phyloP scores from a whole-genome alignment of 2,113 vertebrate genomes.

The Rhinopomastus cyanomelas region DNA sequence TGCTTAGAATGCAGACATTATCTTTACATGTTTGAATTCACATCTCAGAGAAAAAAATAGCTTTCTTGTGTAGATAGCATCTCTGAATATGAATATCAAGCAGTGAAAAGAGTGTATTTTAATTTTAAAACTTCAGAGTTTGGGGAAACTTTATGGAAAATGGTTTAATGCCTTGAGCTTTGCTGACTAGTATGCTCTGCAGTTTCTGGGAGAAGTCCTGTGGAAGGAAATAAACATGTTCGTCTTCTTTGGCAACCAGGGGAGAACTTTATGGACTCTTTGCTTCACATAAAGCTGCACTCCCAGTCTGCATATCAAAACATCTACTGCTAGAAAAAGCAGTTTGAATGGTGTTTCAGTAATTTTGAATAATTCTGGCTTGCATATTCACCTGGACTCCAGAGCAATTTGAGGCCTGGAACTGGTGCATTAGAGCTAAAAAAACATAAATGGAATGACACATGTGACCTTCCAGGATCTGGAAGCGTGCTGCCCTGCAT shows the following conservation, averaged over 20 bases:
- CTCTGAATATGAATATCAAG: neutral
- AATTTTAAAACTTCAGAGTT: neutral
- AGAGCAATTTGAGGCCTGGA: neutral
- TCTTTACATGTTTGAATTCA: neutral
- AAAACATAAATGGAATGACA: neutral
- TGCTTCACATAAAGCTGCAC: neutral
- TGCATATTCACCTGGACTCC: neutral
- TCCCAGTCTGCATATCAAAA: neutral
- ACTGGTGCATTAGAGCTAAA: neutral
- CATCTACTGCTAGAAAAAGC: neutral
- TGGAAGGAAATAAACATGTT: neutral
- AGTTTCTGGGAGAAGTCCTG: neutral
- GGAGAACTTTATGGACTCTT: neutral
- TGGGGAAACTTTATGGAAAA: neutral
- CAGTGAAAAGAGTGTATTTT: neutral
- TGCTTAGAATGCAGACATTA: neutral
- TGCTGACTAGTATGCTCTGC: neutral
- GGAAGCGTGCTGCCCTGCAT: neutral
- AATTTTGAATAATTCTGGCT: neutral
- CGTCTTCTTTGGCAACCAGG: neutral
- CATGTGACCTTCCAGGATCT: neutral
- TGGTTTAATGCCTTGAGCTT: neutral
- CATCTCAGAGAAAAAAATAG: neutral
- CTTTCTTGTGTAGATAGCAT: neutral
- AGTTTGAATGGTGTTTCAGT: neutral